These are phyloP conservation scores for Synergus laeviventris DNA, from an alignment of 2,888 invertebrate species.

Conservation along the genomic window DNA sequence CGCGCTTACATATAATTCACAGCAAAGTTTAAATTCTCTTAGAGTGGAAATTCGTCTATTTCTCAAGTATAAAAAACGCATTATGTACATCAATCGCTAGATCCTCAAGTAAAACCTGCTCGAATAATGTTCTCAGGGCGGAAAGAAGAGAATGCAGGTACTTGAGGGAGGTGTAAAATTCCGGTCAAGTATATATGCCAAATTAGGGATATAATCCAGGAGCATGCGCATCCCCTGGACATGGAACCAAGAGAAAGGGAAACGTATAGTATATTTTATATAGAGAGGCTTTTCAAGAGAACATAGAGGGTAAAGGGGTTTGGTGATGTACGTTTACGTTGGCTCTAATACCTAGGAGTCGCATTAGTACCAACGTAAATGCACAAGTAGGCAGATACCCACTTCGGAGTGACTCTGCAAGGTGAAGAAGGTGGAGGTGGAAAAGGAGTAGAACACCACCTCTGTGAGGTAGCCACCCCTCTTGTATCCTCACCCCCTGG, in stretches of 20 bases:
- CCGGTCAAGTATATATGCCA: slow-evolving; percentile 27
- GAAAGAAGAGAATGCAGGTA: background rate
- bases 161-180: background rate
- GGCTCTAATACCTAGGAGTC: slow-evolving; percentile 51
- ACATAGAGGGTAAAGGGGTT: slow-evolving; percentile 44
- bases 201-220: slow-evolving; percentile 54
- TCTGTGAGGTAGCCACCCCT: slow-evolving; percentile 44
- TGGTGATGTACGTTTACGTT: slow-evolving; percentile 57
- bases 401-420: slow-evolving; percentile 16
- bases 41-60: too few species aligned
- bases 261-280: slow-evolving; percentile 13
- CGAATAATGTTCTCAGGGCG: too few species aligned
- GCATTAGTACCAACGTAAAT: slow-evolving; percentile 52
- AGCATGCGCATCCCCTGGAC: slow-evolving; percentile 46
- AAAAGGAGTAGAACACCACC: slow-evolving; percentile 54
- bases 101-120: too few species aligned
- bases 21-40: too few species aligned
- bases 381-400: slow-evolving; percentile 39
- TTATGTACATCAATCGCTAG: too few species aligned
- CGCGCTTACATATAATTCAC: too few species aligned
- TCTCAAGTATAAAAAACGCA: too few species aligned
- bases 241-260: slow-evolving; percentile 42
- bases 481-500: slow-evolving; percentile 48
- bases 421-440: slow-evolving; percentile 49
- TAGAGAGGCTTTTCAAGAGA: slow-evolving; percentile 36